Conservation (phyloP, 2,888 invertebrate genomes). For the Argynnis bischoffii region DNA sequence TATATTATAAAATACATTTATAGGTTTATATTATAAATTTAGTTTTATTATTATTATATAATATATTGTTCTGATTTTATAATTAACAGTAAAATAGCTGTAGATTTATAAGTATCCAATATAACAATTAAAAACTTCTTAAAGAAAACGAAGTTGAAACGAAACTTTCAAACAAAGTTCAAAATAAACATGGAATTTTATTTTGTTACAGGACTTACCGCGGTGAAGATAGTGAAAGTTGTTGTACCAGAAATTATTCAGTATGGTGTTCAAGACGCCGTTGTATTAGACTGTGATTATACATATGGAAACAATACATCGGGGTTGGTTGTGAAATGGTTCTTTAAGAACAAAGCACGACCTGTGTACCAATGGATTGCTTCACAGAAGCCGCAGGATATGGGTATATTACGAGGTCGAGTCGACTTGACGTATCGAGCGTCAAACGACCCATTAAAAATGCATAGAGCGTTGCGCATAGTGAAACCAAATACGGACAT, state of each 20-base stretch:
- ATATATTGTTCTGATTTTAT: too few species aligned
- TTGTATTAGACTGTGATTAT: slow-evolving; percentile 89
- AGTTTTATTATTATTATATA: too few species aligned
- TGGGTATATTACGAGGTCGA: slow-evolving; percentile 79
- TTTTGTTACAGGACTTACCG: slow-evolving; percentile 78
- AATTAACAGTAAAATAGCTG: too few species aligned
- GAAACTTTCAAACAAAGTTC: too few species aligned
- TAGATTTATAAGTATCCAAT: too few species aligned
- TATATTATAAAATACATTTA: too few species aligned
- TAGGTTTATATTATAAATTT: too few species aligned
- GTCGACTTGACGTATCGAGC: slow-evolving; percentile 86
- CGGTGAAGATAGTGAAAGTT: slow-evolving; percentile 84
- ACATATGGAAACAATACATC: slow-evolving; percentile 83
- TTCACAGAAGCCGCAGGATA: slow-evolving; percentile 84
- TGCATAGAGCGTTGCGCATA: slow-evolving; percentile 88
- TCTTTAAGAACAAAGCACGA: slow-evolving; percentile 84
- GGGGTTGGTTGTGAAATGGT: slow-evolving; percentile 90
- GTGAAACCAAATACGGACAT: slow-evolving; percentile 87
- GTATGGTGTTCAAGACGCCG: slow-evolving; percentile 83
- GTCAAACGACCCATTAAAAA: slow-evolving; percentile 85
- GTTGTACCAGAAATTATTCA: slow-evolving; percentile 84
- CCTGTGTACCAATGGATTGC: slow-evolving; percentile 92
- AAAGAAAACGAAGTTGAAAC: too few species aligned
- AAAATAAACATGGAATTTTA: too few species aligned
- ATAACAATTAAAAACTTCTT: too few species aligned